Evolutionary conservation across 2,797 vertebrate genomes (phyloP).

Genomic region (Poecilia wingei): DNA sequence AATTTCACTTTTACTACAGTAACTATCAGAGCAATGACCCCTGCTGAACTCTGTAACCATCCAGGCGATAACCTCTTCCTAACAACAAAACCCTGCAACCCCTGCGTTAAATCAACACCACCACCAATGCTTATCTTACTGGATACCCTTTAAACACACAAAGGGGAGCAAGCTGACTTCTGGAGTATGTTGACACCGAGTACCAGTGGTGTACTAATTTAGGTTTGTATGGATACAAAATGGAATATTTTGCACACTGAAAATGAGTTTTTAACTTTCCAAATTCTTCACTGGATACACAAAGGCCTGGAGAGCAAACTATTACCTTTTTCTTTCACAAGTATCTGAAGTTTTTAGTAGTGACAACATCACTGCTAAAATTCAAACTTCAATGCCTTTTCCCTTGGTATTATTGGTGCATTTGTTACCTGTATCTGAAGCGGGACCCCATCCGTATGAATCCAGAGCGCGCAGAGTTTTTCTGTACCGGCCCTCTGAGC

Average conservation of each 20-base stretch:
- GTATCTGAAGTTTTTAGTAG: not conserved
- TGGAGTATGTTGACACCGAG: conserved; percentile 39
- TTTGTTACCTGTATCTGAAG: conserved; percentile 94
- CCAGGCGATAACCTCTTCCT: conserved; percentile 53
- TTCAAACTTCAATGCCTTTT: not conserved
- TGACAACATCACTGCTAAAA: not conserved
- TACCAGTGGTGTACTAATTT: conserved; percentile 22
- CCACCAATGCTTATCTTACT: conserved; percentile 58
- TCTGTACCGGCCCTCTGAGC: conserved; percentile 94
- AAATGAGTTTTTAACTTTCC: not conserved
- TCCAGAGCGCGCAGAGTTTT: conserved; percentile 85
- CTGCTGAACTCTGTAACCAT: conserved; percentile 59
- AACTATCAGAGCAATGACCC: conserved; percentile 43
- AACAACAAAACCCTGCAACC: conserved; percentile 72
- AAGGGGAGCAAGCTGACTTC: conserved; percentile 28
- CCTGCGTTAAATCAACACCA: conserved; percentile 67
- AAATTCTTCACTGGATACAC: not conserved
- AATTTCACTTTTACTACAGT: conserved; percentile 11
- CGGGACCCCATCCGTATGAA: conserved; percentile 97
- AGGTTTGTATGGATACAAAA: conserved; percentile 35
- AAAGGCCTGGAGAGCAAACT: not conserved
- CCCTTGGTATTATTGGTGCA: not conserved
- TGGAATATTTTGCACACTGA: conserved; percentile 19
- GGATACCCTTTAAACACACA: conserved; percentile 70
- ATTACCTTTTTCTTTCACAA: not conserved